These are phyloP conservation scores for Hydrotaea diabolus DNA, from an alignment of 2,888 invertebrate genomes.

Conservation along the genomic window DNA sequence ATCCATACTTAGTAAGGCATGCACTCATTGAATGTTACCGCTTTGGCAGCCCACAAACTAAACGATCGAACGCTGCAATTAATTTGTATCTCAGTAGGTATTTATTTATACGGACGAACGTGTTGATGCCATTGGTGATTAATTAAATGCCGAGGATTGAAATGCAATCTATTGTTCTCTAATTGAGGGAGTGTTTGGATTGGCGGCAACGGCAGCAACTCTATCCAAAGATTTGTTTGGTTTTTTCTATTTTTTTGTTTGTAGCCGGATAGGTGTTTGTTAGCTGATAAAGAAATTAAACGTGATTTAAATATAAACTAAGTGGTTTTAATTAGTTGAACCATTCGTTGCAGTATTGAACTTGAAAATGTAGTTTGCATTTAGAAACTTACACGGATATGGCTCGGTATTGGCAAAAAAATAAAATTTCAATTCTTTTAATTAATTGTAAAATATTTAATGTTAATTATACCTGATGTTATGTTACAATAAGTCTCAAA, in stretches of 20 bases:
- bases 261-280: constrained; percentile 22
- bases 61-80: neutral
- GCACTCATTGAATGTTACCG: neutral
- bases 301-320: constrained; percentile 59
- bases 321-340: constrained; percentile 4
- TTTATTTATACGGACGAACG: constrained; percentile 31
- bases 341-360: constrained; percentile 7
- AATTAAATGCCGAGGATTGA: constrained; percentile 44
- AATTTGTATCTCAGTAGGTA: neutral
- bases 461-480: too few relatives aligned
- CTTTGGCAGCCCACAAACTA: neutral
- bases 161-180: constrained; percentile 36
- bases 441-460: too few relatives aligned
- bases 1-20: neutral
- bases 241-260: constrained; percentile 5
- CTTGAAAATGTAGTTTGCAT: constrained; percentile 12
- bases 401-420: neutral
- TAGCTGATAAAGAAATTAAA: constrained; percentile 46
- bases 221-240: neutral
- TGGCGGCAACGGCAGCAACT: neutral
- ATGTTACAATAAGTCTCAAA: too few relatives aligned
- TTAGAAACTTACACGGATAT: neutral
- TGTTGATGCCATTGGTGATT: constrained; percentile 55
- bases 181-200: constrained; percentile 53
- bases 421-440: too few relatives aligned